Percentiles rank a stretch among this genome's conserved stretches.
These are phyloP conservation scores for Fratercula arctica DNA, from an alignment of 2,797 vertebrate genomes.

Conservation along the genomic window DNA sequence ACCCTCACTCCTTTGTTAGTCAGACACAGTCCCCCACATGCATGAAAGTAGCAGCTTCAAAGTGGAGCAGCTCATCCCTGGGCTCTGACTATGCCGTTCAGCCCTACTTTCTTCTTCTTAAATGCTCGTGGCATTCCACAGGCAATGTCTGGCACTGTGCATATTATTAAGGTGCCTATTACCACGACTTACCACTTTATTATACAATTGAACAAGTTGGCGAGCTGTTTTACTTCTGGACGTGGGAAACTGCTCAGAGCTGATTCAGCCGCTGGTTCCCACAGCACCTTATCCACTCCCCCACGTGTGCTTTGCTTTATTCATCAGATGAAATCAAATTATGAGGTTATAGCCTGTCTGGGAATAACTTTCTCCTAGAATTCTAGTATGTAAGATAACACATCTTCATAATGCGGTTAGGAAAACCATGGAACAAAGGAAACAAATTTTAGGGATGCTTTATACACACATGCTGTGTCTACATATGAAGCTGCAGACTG, in stretches of 20 bases:
- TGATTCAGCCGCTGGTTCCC: neutral
- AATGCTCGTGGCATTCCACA: neutral
- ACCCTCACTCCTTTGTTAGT: neutral
- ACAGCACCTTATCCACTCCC: neutral
- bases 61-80: neutral
- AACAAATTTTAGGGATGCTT: neutral
- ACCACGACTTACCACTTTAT: neutral
- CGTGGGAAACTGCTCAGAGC: neutral
- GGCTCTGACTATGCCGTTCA: neutral
- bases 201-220: neutral
- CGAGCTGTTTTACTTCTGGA: neutral
- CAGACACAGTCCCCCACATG: neutral
- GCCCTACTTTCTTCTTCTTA: neutral
- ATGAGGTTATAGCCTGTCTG: neutral
- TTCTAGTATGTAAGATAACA: neutral
- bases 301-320: neutral
- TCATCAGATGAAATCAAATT: neutral
- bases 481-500: neutral
- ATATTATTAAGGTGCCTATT: neutral
- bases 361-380: neutral
- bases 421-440: neutral
- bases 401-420: neutral
- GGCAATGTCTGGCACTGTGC: neutral
- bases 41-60: neutral
- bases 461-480: neutral